A percentile compares a stretch with the other conserved stretches of the same genome.
These are phyloP conservation scores for Colistium nudipinnis DNA, from an alignment of 2,113 vertebrate genomes.

Conservation along the genomic window DNA sequence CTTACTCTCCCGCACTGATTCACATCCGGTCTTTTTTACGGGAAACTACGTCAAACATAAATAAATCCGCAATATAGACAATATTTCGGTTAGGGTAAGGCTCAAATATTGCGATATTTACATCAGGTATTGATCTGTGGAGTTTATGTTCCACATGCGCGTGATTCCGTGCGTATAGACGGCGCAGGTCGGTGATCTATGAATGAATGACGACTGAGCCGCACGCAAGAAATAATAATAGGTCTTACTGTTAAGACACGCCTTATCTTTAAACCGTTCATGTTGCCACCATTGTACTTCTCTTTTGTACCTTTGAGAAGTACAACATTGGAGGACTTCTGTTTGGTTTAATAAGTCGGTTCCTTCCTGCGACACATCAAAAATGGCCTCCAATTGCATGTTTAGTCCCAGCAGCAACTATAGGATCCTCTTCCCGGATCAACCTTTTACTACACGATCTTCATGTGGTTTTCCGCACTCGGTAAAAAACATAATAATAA, in stretches of 20 bases:
- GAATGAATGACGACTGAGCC: constrained; percentile 75
- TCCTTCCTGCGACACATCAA: constrained; percentile 56
- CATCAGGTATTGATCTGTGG: no score
- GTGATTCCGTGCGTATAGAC: background rate
- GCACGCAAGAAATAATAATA: background rate
- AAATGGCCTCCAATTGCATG: constrained; percentile 67
- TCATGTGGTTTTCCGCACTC: background rate
- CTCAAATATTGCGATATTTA: no score
- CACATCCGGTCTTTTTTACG: constrained; percentile 46
- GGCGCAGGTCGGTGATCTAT: background rate
- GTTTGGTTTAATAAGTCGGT: background rate
- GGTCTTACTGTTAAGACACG: background rate
- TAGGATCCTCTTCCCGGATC: constrained; percentile 13
- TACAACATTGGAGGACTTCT: background rate
- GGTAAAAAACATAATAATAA: no score
- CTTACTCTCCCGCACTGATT: background rate
- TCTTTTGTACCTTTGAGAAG: no score
- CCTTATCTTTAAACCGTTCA: background rate
- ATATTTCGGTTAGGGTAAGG: no score
- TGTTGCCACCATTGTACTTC: fast-evolving
- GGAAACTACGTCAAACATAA: background rate
- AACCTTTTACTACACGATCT: background rate
- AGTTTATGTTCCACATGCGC: no score
- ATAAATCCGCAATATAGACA: fast-evolving
- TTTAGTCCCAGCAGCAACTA: constrained; percentile 1